Evolutionary conservation across 2,888 invertebrate genomes (phyloP), one percentile per base, ranked within the genome.

Genomic region (Agrochola litura): DNA sequence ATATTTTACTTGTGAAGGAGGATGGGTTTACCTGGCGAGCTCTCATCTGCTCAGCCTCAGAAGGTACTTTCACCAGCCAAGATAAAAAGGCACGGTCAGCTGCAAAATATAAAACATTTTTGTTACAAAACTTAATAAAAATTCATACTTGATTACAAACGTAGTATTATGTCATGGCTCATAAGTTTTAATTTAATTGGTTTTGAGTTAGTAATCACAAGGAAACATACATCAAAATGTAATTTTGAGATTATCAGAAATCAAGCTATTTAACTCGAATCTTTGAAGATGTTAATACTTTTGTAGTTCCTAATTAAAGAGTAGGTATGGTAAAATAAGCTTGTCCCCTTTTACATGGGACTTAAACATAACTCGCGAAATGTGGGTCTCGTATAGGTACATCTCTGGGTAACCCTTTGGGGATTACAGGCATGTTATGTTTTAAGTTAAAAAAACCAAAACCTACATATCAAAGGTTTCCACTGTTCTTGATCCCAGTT

Each of bases 401-500:
- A 46, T 4, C 46, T 14, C 46, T 46, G 46, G 14, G 12, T 46
- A 46, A 46, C 46, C 46, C 12, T 46, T 46, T 14, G 14, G 14
- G 12, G 46, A 14, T 12, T 46, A 3, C 46, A 46, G 46, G 12
- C 12, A 8, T 46, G 46, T 5, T 46, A 12, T 46, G 46, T 46
- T 46, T 46, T 46, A 46, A 14, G 46, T 46, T 46, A 46, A 37
- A 46, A 25, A 60, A 73, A 52, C 54, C 12, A 60, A 46, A 80
- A 92, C 95, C 93, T 90, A 97, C 97, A 95, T 88, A 99, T 99
- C 84, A 99, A 96, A 0, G 99, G 99, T 94, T 99, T 99, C 99
- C 99, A 99, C 92, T 99, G 99, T 86, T 99, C 99, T 93, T 99
- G 99, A 96, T 99, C 99, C 99, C 99, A 99, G 94, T 99, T 99